Percentiles rank a stretch among this genome's conserved stretches.
These are phyloP conservation scores for Melanogrammus aeglefinus DNA, from an alignment of 2,797 vertebrate genomes.

Conservation along the genomic window DNA sequence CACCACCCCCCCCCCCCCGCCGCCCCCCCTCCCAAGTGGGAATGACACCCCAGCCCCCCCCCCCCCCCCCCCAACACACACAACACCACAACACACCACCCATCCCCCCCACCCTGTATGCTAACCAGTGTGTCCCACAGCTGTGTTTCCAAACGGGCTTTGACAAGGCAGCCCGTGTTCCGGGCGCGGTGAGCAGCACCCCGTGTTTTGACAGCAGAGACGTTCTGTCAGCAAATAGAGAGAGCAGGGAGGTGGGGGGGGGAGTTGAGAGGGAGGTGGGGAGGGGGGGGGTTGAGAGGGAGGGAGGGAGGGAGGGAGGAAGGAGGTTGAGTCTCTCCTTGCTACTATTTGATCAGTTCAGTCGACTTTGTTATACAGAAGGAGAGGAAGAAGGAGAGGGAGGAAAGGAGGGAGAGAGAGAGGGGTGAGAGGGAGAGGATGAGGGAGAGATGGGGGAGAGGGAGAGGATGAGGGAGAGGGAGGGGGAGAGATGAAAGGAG, in stretches of 20 bases:
- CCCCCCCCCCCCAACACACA: too few species aligned
- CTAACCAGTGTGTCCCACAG: constrained; percentile 52
- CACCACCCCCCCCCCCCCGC: constrained; percentile 37
- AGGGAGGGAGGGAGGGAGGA: background rate
- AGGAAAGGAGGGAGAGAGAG: too few species aligned
- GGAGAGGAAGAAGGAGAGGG: too few species aligned
- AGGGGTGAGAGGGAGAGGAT: too few species aligned
- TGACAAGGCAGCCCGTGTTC: constrained; percentile 61
- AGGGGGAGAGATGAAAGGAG: too few species aligned
- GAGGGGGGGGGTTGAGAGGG: too few species aligned
- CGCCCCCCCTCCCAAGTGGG: constrained; percentile 26
- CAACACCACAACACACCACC: too few species aligned
- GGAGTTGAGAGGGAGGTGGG: too few species aligned
- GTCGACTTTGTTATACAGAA: too few species aligned
- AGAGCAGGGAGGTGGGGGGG: background rate
- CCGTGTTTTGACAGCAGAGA: constrained; percentile 42
- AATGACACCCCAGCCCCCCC: constrained; percentile 41
- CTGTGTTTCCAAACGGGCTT: constrained; percentile 55
- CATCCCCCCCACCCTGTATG: constrained; percentile 21
- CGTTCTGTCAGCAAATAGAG: constrained; percentile 56
- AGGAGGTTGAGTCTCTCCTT: background rate
- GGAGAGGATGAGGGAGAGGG: too few species aligned
- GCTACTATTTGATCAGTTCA: too few species aligned
- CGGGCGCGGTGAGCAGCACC: constrained; percentile 48
- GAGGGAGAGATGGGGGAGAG: too few species aligned